Evolutionary conservation across 2,888 invertebrate species (phyloP).

Genomic region (Lacanobia wlatinum): DNA sequence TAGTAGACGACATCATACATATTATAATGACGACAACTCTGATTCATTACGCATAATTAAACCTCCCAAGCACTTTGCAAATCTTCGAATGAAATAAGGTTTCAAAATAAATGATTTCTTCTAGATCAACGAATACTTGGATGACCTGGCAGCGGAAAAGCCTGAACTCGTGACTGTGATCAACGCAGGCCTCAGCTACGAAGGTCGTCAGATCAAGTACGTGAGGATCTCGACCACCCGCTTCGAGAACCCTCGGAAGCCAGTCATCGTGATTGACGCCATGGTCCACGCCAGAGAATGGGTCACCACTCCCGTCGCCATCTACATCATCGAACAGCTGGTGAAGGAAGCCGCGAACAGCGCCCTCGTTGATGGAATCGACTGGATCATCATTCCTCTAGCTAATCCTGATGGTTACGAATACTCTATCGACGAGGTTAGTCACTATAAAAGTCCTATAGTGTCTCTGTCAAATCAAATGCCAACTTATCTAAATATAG

Average conservation of each 20-base stretch:
- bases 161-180: constrained; percentile 88
- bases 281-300: constrained; percentile 93
- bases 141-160: constrained; percentile 82
- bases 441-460: neutral
- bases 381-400: constrained; percentile 93
- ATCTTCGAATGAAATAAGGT: neutral
- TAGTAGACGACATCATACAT: neutral
- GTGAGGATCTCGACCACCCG: constrained; percentile 91
- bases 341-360: constrained; percentile 89
- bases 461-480: neutral
- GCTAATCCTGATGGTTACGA: constrained; percentile 95
- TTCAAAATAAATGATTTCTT: constrained; percentile 44
- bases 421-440: constrained; percentile 86
- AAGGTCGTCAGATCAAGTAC: constrained; percentile 91
- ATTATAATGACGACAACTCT: too few species aligned
- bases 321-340: constrained; percentile 93
- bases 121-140: constrained; percentile 89
- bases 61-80: neutral
- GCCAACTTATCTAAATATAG: neutral
- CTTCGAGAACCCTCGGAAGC: constrained; percentile 85
- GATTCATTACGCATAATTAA: neutral
- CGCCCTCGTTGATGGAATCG: constrained; percentile 89
- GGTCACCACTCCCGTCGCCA: constrained; percentile 93
- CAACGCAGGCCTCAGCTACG: constrained; percentile 90
- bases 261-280: constrained; percentile 91